Percentiles rank a stretch among this genome's conserved stretches.
Evolutionary conservation across 35 echinoderm and acorn worm species (phyloP).

Genomic region (Apostichopus parvimensis): DNA sequence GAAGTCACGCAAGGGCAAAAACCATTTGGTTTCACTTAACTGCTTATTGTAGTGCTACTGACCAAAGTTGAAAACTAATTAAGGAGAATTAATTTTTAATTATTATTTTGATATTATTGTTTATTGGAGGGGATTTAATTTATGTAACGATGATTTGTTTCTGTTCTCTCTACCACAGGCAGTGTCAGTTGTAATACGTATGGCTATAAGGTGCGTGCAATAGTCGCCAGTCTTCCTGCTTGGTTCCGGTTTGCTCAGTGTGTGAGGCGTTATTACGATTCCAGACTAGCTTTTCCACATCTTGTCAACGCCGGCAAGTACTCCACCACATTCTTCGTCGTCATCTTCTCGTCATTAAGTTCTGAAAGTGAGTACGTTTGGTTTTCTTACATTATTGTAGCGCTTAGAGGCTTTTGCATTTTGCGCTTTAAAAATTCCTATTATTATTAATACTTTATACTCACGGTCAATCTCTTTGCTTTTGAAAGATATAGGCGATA

Average conservation of each 20-base stretch:
- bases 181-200: constrained; percentile 70
- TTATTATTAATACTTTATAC: not conserved
- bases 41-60: too few relatives aligned
- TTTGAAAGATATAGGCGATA: too few relatives aligned
- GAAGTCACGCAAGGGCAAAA: too few relatives aligned
- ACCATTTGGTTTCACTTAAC: too few relatives aligned
- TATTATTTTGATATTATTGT: too few relatives aligned
- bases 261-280: constrained; percentile 83
- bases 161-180: constrained; percentile 40
- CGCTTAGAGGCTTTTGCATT: not conserved
- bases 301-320: constrained; percentile 99
- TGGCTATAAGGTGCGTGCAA: constrained; percentile 69
- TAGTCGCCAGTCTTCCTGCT: constrained; percentile 93
- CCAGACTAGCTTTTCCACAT: constrained; percentile 84
- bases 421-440: not conserved
- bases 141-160: too few relatives aligned
- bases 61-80: too few relatives aligned
- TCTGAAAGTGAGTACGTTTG: constrained; percentile 23
- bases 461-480: too few relatives aligned
- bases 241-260: constrained; percentile 99
- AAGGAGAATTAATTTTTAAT: too few relatives aligned
- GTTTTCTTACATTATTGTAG: not conserved
- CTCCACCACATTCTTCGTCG: constrained; percentile 97
- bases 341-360: constrained; percentile 66
- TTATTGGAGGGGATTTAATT: too few relatives aligned